Percentiles rank a stretch among this genome's conserved stretches.
These are phyloP conservation scores for Uria aalge DNA, from an alignment of 2,113 vertebrate genomes.

Conservation along the genomic window DNA sequence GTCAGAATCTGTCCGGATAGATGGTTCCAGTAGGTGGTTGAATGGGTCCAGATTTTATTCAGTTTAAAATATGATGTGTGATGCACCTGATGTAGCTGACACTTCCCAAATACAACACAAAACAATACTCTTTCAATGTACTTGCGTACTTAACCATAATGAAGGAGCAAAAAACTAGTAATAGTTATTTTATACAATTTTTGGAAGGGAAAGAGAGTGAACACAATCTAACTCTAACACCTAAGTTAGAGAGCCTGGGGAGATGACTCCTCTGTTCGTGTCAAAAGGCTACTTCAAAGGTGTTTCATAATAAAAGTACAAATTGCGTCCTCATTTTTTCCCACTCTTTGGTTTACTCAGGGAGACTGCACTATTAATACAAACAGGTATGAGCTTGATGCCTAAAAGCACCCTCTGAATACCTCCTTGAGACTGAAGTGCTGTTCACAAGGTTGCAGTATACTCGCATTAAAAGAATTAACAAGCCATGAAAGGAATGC, in stretches of 20 bases:
- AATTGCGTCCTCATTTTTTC: neutral
- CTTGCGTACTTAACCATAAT: neutral
- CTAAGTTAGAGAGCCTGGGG: neutral
- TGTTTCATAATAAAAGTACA: neutral
- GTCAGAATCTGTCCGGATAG: neutral
- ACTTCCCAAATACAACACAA: neutral
- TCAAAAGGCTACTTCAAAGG: neutral
- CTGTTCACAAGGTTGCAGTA: neutral
- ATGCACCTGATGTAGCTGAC: neutral
- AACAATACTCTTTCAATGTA: neutral
- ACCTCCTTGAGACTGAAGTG: neutral
- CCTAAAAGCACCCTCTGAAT: neutral
- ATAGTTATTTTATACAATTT: neutral
- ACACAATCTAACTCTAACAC: neutral
- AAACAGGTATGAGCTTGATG: neutral
- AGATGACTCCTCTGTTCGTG: neutral
- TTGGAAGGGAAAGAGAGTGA: neutral
- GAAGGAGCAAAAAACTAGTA: neutral
- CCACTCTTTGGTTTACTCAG: neutral
- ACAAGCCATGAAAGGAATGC: neutral
- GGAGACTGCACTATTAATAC: neutral
- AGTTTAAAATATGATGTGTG: neutral
- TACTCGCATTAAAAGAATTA: neutral
- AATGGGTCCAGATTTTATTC: neutral
- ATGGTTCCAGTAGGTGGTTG: neutral